Evolutionary conservation across 2,113 vertebrate genomes (phyloP), one percentile per base, ranked within the genome.

Genomic region (Nyctereutes procyonoides): DNA sequence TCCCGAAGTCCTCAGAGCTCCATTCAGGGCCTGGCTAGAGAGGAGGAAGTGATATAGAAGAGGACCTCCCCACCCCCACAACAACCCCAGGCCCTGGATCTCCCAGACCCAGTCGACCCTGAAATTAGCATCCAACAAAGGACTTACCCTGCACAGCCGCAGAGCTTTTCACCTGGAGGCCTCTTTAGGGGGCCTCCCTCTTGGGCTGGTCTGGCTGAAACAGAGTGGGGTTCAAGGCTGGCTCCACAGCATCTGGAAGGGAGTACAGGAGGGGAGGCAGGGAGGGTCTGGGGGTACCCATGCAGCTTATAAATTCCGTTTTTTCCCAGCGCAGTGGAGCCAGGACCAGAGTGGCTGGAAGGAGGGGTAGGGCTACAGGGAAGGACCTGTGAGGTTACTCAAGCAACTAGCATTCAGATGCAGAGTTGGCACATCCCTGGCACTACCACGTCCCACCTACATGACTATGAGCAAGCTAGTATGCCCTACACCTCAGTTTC

Each of bases 361-460:
- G 11, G 4, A 13, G 5, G 67, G 62, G 60, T 13, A 43, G 60
- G 73, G 60, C 73, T 7, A 1, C 35, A 0, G 1, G 9, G 11
- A n/a, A 30, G 30, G 65, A 38, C 35, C 10, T 30, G 5, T 10
- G 4, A 28, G 5, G 58, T 8, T 51, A 51, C 43, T 22, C 26
- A 16, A 16, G 56, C 43, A 8, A 60, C 28, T 5, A 35, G 65
- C 55, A 28, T 5, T 30, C 16, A 35, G 24, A 19, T 2, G 1
- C 53, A 74, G 71, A n/a, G 48, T 30, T 8, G 38, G 51, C 2
- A 3, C 5, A 22, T 58, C 12, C 88, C 26, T 9, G 12, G 43
- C 16, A 5, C 28, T 8, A 30, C n/a, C 1, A 1, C 16, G 2
- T 51, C 53, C 51, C 0, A 3, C 13, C n/a, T 63, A 38, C 5